These are phyloP conservation scores for Aphelocoma californica DNA, from an alignment of 2,797 vertebrate species.

Conservation along the genomic window DNA sequence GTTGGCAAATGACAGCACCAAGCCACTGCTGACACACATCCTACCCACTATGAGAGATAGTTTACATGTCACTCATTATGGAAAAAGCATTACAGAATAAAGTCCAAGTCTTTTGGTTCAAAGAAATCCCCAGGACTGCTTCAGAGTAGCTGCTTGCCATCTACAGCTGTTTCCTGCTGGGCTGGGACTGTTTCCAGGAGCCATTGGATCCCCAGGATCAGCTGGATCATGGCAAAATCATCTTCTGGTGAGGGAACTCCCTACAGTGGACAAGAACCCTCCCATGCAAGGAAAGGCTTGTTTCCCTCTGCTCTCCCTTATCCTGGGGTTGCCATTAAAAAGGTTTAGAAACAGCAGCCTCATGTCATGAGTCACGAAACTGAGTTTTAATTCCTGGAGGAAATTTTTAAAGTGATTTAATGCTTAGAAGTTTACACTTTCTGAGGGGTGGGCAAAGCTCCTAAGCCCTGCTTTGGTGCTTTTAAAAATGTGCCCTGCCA, in stretches of 20 bases:
- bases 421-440: not conserved
- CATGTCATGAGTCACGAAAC: not conserved
- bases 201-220: not conserved
- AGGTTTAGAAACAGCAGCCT: not conserved
- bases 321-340: not conserved
- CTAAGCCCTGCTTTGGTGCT: not conserved
- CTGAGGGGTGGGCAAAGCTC: not conserved
- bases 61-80: not conserved
- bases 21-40: not conserved
- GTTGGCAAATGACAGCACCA: not conserved
- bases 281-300: not conserved
- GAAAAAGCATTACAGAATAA: not conserved
- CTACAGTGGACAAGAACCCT: not conserved
- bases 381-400: not conserved
- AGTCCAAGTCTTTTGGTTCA: not conserved
- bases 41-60: not conserved
- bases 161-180: not conserved
- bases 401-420: not conserved
- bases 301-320: not conserved
- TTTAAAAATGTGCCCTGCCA: not conserved
- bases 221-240: not conserved
- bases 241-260: not conserved
- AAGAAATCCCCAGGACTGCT: not conserved
- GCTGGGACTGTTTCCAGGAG: not conserved
- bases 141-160: not conserved